phyloP scores from a whole-genome alignment of 1,140 invertebrate genomes.

The Colletes gigas region DNA sequence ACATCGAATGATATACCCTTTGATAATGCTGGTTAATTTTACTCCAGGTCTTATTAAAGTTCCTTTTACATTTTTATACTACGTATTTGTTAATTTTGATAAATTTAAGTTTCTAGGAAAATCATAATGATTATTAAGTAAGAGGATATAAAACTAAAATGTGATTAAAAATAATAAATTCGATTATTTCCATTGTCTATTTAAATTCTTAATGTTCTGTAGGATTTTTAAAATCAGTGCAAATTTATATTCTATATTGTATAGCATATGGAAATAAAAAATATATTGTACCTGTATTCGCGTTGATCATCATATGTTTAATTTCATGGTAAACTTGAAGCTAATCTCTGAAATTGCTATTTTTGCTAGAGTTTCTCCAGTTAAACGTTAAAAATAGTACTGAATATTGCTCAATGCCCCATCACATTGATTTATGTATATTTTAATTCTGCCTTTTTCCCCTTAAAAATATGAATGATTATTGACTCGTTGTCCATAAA shows the following conservation, averaged over 20 bases:
- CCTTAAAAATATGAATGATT: no score
- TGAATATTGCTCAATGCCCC: no score
- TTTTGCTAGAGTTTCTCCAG: no score
- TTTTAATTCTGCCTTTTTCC: no score
- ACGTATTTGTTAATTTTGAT: neutral
- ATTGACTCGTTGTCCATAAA: no score
- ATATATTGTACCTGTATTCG: slow-evolving; percentile 11
- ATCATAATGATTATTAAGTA: neutral
- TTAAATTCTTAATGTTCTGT: neutral
- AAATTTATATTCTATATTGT: slow-evolving; percentile 6
- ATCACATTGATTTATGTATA: no score
- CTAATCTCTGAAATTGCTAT: no score
- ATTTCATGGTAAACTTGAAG: neutral
- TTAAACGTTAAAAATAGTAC: neutral
- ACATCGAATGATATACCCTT: neutral
- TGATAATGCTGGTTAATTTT: neutral
- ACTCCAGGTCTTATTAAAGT: neutral
- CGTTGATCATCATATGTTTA: neutral
- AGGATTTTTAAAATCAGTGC: neutral
- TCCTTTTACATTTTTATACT: slow-evolving; percentile 7
- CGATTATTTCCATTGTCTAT: neutral
- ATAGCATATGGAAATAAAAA: slow-evolving; percentile 11
- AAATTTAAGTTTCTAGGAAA: neutral
- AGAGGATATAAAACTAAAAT: neutral
- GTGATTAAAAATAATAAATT: neutral